Conservation (phyloP, 2,888 invertebrate species). For the Hirtodrosophila cameraria region DNA sequence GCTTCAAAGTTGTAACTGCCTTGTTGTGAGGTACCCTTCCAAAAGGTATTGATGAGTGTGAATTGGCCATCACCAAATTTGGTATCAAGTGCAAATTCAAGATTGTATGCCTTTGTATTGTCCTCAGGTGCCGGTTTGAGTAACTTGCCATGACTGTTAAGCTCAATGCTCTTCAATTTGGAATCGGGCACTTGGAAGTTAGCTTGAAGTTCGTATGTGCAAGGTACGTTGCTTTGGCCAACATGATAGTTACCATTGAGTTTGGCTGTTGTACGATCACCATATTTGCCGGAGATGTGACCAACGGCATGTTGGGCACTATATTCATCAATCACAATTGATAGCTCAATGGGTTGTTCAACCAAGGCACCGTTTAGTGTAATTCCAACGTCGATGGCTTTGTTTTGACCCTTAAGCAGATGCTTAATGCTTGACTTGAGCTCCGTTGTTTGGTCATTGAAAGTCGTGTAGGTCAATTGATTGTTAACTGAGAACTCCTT, state of each 20-base stretch:
- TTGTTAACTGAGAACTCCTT: slow-evolving; percentile 83
- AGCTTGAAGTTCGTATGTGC: slow-evolving; percentile 85
- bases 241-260: slow-evolving; percentile 84
- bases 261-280: slow-evolving; percentile 84
- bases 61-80: slow-evolving; percentile 66
- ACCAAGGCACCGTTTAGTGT: slow-evolving; percentile 80
- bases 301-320: slow-evolving; percentile 80
- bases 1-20: slow-evolving; percentile 70
- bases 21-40: slow-evolving; percentile 65
- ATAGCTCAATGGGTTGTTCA: slow-evolving; percentile 76
- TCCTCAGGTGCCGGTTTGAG: slow-evolving; percentile 67
- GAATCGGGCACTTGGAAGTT: slow-evolving; percentile 86
- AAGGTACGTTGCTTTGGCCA: slow-evolving; percentile 81
- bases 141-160: slow-evolving; percentile 82
- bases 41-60: slow-evolving; percentile 55
- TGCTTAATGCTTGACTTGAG: slow-evolving; percentile 83
- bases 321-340: slow-evolving; percentile 75
- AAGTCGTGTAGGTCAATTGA: slow-evolving; percentile 84
- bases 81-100: slow-evolving; percentile 62
- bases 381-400: slow-evolving; percentile 58
- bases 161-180: slow-evolving; percentile 84
- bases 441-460: slow-evolving; percentile 85
- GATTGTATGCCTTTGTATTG: slow-evolving; percentile 41
- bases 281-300: slow-evolving; percentile 84
- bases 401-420: slow-evolving; percentile 75